phyloP scores from a whole-genome alignment of 2,888 invertebrate species.

The Tuta absoluta region DNA sequence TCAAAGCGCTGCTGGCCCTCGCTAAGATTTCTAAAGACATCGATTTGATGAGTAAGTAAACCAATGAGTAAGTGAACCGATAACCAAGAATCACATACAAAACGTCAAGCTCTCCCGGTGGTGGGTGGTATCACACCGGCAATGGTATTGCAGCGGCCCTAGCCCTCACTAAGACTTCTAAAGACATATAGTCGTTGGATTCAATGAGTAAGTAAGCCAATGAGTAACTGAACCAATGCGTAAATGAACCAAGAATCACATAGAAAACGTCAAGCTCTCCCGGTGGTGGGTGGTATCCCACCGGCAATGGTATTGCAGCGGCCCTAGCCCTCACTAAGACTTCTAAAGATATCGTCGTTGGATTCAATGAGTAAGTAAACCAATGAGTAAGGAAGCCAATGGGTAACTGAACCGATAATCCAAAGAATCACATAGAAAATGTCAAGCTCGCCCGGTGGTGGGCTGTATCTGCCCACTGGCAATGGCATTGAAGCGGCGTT shows the following conservation, averaged over 20 bases:
- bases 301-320: constrained; percentile 57
- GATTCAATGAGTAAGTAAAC: constrained; percentile 55
- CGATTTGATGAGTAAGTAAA: too few species aligned
- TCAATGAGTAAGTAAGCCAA: constrained; percentile 45
- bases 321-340: constrained; percentile 61
- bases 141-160: constrained; percentile 62
- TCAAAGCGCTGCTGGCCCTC: too few species aligned
- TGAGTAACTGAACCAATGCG: too few species aligned
- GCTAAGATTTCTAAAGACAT: too few species aligned
- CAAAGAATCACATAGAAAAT: too few species aligned
- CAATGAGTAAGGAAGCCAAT: too few species aligned
- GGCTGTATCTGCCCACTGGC: constrained; percentile 54
- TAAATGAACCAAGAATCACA: constrained; percentile 54
- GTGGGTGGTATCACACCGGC: constrained; percentile 58
- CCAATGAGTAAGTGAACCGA: too few species aligned
- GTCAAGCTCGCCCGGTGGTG: constrained; percentile 77
- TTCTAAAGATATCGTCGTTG: constrained; percentile 66
- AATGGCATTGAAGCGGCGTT: constrained; percentile 62
- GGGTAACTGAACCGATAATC: too few species aligned
- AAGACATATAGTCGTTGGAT: constrained; percentile 61
- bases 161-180: constrained; percentile 62
- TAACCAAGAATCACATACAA: too few species aligned
- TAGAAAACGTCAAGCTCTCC: constrained; percentile 83
- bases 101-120: constrained; percentile 79
- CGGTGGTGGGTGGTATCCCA: constrained; percentile 62